Evolutionary conservation across 2,888 invertebrate genomes (phyloP), one percentile per base, ranked within the genome.

Genomic region (Cephus rjabovi): DNA sequence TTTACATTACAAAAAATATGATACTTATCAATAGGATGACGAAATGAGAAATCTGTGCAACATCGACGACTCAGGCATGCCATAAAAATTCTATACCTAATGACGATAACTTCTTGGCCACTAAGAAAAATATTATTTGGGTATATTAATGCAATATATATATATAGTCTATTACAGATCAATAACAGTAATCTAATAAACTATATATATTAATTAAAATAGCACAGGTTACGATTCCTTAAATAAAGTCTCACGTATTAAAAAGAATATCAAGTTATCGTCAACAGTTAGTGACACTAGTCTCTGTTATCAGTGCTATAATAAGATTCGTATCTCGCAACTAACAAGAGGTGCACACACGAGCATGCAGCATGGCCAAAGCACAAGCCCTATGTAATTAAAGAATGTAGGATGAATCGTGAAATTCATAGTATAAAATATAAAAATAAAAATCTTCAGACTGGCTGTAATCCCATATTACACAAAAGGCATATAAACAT

Each of bases 291-390:
- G 6, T 23, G 9, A 56, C 1, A 40, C 15, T 15, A 15, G 6
- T 40, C 40, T 23, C 40, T 6, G 15, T 40, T 40, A 40, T 40
- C 40, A 23, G 40, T 40, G 15, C 40, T 35, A 15, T 6, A 40
- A 4, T 15, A 15, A 40, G 23, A 56, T 56, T 23, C 1, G 56
- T 56, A 23, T 56, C 56, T 56, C 23, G 23, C 56, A 9, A 23
- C 9, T 56, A 15, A 56, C 56, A 23, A 1, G 56, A 56, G 56
- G 23, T 56, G 23, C 56, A 56, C 23, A 56, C 56, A 56, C 80
- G 79, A 83, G 83, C 90, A 90, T 91, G 90, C 91, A 69, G 84
- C 90, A 90, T 88, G 79, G 90, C 90, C 89, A 91, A 90, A 91
- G 90, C 90, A 85, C 84, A 87, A 88, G 88, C 89, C 84, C 76